phyloP scores from a whole-genome alignment of 1,140 invertebrate genomes.

The Drosophila parvula region DNA sequence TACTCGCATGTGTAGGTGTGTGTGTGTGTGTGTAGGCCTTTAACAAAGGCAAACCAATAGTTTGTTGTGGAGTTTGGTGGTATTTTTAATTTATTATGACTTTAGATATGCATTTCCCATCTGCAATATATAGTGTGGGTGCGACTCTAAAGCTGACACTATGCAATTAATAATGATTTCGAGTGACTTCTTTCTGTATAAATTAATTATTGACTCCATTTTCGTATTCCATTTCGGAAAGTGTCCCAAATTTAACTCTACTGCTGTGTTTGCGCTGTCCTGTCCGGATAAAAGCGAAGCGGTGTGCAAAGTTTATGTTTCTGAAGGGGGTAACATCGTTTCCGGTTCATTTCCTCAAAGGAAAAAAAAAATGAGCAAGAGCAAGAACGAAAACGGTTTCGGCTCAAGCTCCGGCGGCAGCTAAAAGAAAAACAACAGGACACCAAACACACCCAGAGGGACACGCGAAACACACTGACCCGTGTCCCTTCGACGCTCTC shows the following conservation, averaged over 20 bases:
- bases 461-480: conserved; percentile 39
- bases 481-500: conserved; percentile 25
- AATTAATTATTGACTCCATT: background rate
- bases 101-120: background rate
- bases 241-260: background rate
- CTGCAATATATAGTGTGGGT: background rate
- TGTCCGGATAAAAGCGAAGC: background rate
- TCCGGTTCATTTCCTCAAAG: conserved; percentile 69
- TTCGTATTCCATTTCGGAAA: background rate
- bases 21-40: background rate
- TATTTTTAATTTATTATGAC: background rate
- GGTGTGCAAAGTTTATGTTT: conserved; percentile 8
- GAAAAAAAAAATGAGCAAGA: conserved; percentile 43
- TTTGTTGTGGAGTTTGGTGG: background rate
- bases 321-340: conserved; percentile 67
- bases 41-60: background rate
- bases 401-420: background rate
- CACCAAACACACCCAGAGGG: conserved; percentile 38
- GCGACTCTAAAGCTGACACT: background rate
- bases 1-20: background rate
- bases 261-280: background rate
- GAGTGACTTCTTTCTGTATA: background rate
- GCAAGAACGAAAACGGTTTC: conserved; percentile 17
- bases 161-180: background rate
- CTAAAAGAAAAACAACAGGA: conserved; percentile 41